Conservation (phyloP, 2,888 invertebrate genomes). For the Biston stratarius region DNA sequence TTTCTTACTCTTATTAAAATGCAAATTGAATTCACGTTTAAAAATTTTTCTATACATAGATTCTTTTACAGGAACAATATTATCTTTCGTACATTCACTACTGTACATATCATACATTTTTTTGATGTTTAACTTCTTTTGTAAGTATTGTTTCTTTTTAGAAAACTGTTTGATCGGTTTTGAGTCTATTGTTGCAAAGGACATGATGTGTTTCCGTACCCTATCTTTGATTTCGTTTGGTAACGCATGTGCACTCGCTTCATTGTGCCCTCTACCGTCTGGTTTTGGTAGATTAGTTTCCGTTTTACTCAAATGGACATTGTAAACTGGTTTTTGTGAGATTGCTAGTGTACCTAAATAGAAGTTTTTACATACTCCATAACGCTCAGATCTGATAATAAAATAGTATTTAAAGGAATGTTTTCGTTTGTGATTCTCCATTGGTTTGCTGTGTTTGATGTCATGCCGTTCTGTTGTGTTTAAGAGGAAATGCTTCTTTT, state of each 20-base stretch:
- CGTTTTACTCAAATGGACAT: slow-evolving; percentile 77
- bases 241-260: slow-evolving; percentile 70
- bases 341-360: slow-evolving; percentile 79
- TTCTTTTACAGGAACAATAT: slow-evolving; percentile 67
- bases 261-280: slow-evolving; percentile 73
- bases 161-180: slow-evolving; percentile 71
- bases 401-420: slow-evolving; percentile 80
- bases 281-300: slow-evolving; percentile 79
- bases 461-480: slow-evolving; percentile 74
- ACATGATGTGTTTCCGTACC: slow-evolving; percentile 72
- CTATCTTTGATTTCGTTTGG: slow-evolving; percentile 71
- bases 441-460: slow-evolving; percentile 61
- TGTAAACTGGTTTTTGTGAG: slow-evolving; percentile 80
- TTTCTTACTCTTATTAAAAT: slow-evolving; percentile 69
- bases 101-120: slow-evolving; percentile 76
- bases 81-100: slow-evolving; percentile 65
- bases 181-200: slow-evolving; percentile 68
- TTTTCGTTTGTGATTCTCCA: slow-evolving; percentile 62
- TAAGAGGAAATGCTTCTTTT: slow-evolving; percentile 78
- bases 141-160: slow-evolving; percentile 73
- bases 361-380: slow-evolving; percentile 78
- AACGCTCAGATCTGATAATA: slow-evolving; percentile 64
- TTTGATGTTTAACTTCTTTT: slow-evolving; percentile 68
- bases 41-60: slow-evolving; percentile 82
- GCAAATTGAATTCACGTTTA: slow-evolving; percentile 74